Conservation (phyloP, 2,113 vertebrate genomes). For the Erythrocercus mccallii region DNA sequence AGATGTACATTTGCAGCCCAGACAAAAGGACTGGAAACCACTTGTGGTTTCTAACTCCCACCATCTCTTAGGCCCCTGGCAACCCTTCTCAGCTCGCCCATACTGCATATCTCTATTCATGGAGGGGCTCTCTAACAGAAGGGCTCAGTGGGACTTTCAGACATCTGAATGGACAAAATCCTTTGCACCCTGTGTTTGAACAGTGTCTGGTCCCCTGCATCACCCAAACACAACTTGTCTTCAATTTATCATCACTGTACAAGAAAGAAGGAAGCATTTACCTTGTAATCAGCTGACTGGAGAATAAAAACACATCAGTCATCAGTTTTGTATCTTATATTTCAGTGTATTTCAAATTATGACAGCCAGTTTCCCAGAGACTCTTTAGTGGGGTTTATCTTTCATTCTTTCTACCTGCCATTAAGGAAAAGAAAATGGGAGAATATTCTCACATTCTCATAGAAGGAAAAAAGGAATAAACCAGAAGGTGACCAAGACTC, state of each 20-base stretch:
- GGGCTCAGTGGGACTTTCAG: background rate
- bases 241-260: background rate
- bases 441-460: background rate
- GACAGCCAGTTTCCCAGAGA: background rate
- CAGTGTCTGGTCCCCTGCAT: background rate
- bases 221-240: background rate
- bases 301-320: background rate
- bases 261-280: background rate
- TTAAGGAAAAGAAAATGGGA: background rate
- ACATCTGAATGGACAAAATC: background rate
- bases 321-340: background rate
- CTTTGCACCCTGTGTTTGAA: background rate
- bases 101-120: fast-evolving
- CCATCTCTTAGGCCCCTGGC: fast-evolving
- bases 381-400: background rate
- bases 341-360: background rate
- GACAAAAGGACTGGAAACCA: background rate
- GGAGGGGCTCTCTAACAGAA: background rate
- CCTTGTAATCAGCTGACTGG: background rate
- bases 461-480: background rate
- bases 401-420: background rate
- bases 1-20: background rate
- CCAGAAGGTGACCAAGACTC: background rate
- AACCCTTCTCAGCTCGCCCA: background rate
- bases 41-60: background rate